phyloP scores from a whole-genome alignment of 1,140 invertebrate species.

The Drosophila leontia region DNA sequence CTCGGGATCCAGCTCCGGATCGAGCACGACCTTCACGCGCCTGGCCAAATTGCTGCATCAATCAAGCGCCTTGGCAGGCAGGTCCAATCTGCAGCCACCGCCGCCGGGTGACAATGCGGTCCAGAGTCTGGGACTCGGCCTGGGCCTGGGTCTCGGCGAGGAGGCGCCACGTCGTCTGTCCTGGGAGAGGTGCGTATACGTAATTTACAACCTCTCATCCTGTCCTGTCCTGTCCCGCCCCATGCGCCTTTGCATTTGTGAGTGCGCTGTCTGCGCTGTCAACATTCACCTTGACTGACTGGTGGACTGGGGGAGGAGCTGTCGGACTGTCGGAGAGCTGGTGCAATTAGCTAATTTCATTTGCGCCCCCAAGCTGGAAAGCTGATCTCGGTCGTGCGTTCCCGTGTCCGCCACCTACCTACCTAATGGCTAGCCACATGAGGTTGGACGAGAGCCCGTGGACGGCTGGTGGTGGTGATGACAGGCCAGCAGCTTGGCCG shows the following conservation, averaged over 20 bases:
- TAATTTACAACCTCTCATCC: slow-evolving; percentile 44
- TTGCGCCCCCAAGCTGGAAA: slow-evolving; percentile 54
- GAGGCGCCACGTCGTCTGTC: slow-evolving; percentile 88
- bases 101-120: slow-evolving; percentile 52
- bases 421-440: slow-evolving; percentile 60
- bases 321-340: slow-evolving; percentile 30
- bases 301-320: slow-evolving; percentile 1
- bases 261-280: slow-evolving; percentile 32
- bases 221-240: background rate
- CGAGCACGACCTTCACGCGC: slow-evolving; percentile 87
- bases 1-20: slow-evolving; percentile 28
- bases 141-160: slow-evolving; percentile 58
- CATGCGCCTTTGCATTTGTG: slow-evolving; percentile 22
- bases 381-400: slow-evolving; percentile 56
- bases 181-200: slow-evolving; percentile 89
- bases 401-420: slow-evolving; percentile 38
- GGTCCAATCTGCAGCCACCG: slow-evolving; percentile 82
- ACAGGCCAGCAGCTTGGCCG: slow-evolving; percentile 37
- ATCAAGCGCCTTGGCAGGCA: slow-evolving; percentile 79
- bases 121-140: slow-evolving; percentile 49
- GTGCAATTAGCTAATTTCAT: slow-evolving; percentile 80
- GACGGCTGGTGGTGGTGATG: slow-evolving; percentile 10
- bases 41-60: slow-evolving; percentile 90
- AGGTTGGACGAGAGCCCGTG: slow-evolving; percentile 3
- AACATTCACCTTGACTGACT: slow-evolving; percentile 62